Base-by-base conservation (phyloP, 2,888 invertebrate genomes). In the Trachelus stipa region DNA sequence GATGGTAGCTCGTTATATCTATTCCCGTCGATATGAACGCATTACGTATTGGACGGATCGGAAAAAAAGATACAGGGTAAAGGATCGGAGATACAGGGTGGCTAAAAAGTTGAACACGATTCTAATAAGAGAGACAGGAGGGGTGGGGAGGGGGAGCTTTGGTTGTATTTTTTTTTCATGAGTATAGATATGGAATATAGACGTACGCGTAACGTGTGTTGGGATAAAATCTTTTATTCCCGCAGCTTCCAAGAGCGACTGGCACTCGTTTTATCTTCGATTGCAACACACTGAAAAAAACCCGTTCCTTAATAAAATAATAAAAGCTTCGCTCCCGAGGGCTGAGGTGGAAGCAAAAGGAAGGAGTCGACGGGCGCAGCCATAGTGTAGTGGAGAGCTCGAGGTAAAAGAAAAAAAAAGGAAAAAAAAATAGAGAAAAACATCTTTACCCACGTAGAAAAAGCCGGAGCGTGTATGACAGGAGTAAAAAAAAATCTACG, bases 221-320 rank as follows among this genome's bases (percentile, higher is more conserved):
- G 6, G 15, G 69, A 33, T 69, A 30, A 69, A 69, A 69, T 30
- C 30, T 69, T 69, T 69, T 30, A 69, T 69, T 69, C 69, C 69
- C 69, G 12, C 4, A 33, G 69, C 30, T 69, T 69, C 69, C 69
- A 30, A 12, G 11, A 30, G 69, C 30, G 31, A 69, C 69, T 33
- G 69, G 31, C 31, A 12, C 69, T 30, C 69, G 69, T 75, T 79
- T 82, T 82, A 81, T 81, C 81, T 80, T 79, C 76, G 81, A 82
- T 82, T 80, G 79, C 81, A 76, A 69, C 81, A 78, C 80, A 79
- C 84, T 78, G 82, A 83, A 85, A 85, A 88, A 85, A 88, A 88
- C 86, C 85, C 84, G 86, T 87, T 86, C 85, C 80, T 83, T 84
- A 88, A 88, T 86, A 88, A 88, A 87, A 87, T 87, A 87, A 85